phyloP scores from a whole-genome alignment of 1,140 invertebrate species.

The Euwallacea fornicatus region DNA sequence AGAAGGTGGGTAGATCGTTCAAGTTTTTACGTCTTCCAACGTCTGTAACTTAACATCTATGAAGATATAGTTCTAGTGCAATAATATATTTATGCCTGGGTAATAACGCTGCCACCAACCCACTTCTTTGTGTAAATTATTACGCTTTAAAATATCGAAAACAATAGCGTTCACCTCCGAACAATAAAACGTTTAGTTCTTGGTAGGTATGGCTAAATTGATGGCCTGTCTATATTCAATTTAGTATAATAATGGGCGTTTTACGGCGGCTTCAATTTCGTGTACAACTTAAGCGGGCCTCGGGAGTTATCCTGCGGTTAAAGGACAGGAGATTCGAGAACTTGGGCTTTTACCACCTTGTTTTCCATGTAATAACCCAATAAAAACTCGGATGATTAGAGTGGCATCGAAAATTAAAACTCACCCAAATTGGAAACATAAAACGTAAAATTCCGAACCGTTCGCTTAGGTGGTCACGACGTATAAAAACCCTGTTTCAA shows the following conservation, averaged over 20 bases:
- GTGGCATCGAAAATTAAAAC: constrained; percentile 21
- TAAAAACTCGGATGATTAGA: constrained; percentile 24
- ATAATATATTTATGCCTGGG: constrained; percentile 21
- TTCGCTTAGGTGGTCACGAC: constrained; percentile 35
- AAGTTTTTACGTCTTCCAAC: too few species aligned
- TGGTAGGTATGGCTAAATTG: constrained; percentile 12
- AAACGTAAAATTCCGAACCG: constrained; percentile 23
- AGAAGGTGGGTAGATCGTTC: not conserved
- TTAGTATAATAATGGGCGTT: constrained; percentile 4
- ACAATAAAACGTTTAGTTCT: constrained; percentile 22
- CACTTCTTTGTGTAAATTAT: constrained; percentile 32
- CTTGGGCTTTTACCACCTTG: constrained; percentile 27
- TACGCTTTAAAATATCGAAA: constrained; percentile 27
- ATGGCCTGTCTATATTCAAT: constrained; percentile 13
- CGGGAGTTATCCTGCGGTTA: too few species aligned
- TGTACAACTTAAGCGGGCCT: too few species aligned
- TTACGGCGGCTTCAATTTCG: too few species aligned
- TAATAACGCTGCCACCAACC: constrained; percentile 22
- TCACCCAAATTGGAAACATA: constrained; percentile 30
- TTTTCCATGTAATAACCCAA: constrained; percentile 8
- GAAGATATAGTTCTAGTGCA: constrained; percentile 9
- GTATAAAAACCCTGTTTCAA: constrained; percentile 38
- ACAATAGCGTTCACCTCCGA: constrained; percentile 23
- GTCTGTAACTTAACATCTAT: not conserved
- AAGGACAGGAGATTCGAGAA: too few species aligned